Evolutionary conservation across 2,797 vertebrate genomes (phyloP).

Genomic region (Enteromius paludinosus): DNA sequence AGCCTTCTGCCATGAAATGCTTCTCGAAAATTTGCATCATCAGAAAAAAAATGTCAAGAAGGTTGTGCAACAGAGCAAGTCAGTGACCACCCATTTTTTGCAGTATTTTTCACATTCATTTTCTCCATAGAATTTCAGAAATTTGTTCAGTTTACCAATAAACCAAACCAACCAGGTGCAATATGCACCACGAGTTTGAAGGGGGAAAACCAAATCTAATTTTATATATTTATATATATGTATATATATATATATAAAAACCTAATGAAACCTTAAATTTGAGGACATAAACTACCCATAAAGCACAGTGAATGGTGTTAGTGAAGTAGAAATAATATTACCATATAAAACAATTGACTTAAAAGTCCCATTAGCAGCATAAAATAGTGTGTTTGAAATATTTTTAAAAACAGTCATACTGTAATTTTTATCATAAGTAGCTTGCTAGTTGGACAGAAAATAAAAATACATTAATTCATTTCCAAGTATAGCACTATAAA

Average conservation of each 20-base stretch:
- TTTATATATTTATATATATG: neutral
- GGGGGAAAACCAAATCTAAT: neutral
- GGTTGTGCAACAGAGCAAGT: constrained; percentile 11
- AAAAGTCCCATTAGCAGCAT: neutral
- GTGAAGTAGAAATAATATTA: neutral
- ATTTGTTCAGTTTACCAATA: neutral
- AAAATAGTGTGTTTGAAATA: neutral
- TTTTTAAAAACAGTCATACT: too few relatives aligned
- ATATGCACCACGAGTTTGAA: neutral
- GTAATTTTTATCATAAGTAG: too few relatives aligned
- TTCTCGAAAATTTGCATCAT: constrained; percentile 15
- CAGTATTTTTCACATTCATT: neutral
- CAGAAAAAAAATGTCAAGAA: constrained; percentile 1
- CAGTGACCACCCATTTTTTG: neutral
- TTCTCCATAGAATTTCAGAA: neutral
- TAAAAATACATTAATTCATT: too few relatives aligned
- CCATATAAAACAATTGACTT: neutral
- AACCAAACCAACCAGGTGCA: neutral
- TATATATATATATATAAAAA: too few relatives aligned
- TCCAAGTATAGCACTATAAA: too few relatives aligned
- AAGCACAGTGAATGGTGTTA: neutral
- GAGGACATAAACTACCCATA: neutral
- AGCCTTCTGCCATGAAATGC: constrained; percentile 5
- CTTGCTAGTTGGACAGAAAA: too few relatives aligned
- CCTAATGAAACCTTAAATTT: too few relatives aligned